Percentiles rank a stretch among this genome's conserved stretches.
These are phyloP conservation scores for Strigamia transsilvanica DNA, from an alignment of 2,888 invertebrate genomes.

Conservation along the genomic window DNA sequence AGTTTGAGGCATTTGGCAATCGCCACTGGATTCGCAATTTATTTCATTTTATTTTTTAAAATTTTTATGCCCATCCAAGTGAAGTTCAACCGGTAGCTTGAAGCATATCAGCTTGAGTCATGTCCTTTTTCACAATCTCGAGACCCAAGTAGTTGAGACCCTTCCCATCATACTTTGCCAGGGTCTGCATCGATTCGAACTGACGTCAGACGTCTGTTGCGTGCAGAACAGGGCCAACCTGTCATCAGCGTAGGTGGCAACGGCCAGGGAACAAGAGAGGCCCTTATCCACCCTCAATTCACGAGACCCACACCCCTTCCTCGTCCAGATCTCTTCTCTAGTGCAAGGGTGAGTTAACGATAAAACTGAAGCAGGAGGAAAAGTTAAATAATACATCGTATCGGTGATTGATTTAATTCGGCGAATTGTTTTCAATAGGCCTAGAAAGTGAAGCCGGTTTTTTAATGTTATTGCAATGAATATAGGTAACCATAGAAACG, in stretches of 20 bases:
- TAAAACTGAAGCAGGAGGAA: not conserved
- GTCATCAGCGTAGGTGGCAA: constrained; percentile 38
- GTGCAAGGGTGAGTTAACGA: constrained; percentile 32
- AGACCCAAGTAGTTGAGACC: constrained; percentile 39
- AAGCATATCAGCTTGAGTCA: constrained; percentile 49
- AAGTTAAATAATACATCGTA: not conserved
- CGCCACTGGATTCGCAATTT: not conserved
- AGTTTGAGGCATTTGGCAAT: constrained; percentile 9
- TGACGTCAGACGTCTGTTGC: constrained; percentile 48
- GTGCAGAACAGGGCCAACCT: constrained; percentile 49
- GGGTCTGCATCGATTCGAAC: constrained; percentile 29
- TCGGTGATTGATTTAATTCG: not conserved
- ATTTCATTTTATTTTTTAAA: not conserved
- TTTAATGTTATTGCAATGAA: not conserved
- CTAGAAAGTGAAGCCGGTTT: not conserved
- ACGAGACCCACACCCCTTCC: not conserved
- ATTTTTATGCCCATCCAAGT: not conserved
- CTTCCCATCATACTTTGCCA: constrained; percentile 38
- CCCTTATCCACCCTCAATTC: not conserved
- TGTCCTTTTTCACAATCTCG: constrained; percentile 40
- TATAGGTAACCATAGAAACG: not conserved
- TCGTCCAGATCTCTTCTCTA: not conserved
- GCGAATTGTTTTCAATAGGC: not conserved
- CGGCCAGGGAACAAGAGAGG: constrained; percentile 17
- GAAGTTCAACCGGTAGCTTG: constrained; percentile 26